Evolutionary conservation across 2,888 invertebrate genomes (phyloP), one percentile per base, ranked within the genome.

Genomic region (Tortricodes alternella): DNA sequence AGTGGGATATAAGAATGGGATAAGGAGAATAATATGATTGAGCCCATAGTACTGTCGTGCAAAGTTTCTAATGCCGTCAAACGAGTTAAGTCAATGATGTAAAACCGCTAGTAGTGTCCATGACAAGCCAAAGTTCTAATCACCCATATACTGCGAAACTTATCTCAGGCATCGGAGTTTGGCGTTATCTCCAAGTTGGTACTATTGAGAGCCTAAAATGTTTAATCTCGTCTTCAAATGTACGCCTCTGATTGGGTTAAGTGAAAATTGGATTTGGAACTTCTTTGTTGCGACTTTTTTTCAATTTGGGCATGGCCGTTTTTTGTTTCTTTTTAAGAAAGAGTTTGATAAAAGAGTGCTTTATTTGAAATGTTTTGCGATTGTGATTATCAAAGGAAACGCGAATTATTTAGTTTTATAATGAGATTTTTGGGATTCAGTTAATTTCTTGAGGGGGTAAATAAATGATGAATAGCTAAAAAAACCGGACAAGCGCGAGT

Each of bases 201-300:
- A 46, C 46, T 41, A 48, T 48, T 48, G 48, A 35, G 43, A 49
- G 55, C 55, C 48, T 37, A 41, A 55, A 55, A 55, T 55, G 48
- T 55, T 55, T 48, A 55, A 53, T 53, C 48, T 53, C 43, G 48
- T 55, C 55, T 48, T 48, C 48, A 49, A 48, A 48, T 53, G 46
- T 49, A 55, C 27, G 44, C 15, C 55, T 53, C 55, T 49, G 48
- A 55, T 55, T 55, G 55, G 55, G 55, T 55, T 55, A 55, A 48
- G 41, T 43, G 35, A 43, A 55, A 55, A 55, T 55, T 49, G 48
- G 43, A 49, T 55, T 49, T 19, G 35, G 35, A 55, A 55, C 55
- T 55, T 55, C 48, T 51, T 49, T 43, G 48, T 55, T 49, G 35
- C 27, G 48, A 43, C 41, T 55, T 49, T 55, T 55, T 55, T 44